phyloP scores from a whole-genome alignment of 1,140 invertebrate genomes.

The Drosophila ficusphila region DNA sequence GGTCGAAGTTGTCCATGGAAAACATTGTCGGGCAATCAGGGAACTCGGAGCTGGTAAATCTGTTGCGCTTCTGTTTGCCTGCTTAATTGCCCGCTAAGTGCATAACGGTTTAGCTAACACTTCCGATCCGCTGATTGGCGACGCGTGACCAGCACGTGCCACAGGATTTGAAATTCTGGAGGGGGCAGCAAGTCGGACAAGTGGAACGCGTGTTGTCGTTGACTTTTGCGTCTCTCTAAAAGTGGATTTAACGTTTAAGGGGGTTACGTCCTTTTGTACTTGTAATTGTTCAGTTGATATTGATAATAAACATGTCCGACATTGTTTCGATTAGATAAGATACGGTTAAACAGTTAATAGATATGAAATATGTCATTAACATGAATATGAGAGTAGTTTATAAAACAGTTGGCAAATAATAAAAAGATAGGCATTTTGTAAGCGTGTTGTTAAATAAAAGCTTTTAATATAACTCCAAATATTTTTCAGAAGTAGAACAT shows the following conservation, averaged over 20 bases:
- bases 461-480: too few relatives aligned
- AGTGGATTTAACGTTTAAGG: conserved; percentile 24
- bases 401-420: background rate
- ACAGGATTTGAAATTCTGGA: conserved; percentile 5
- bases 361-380: conserved; percentile 14
- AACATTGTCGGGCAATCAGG: conserved; percentile 68
- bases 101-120: conserved; percentile 50
- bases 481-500: too few relatives aligned
- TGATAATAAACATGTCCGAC: conserved; percentile 68
- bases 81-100: conserved; percentile 45
- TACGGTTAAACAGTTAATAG: background rate
- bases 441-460: too few relatives aligned
- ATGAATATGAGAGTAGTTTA: conserved; percentile 3
- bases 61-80: conserved; percentile 10
- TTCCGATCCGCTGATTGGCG: conserved; percentile 38
- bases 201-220: conserved; percentile 55
- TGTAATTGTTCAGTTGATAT: conserved; percentile 22
- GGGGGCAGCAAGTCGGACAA: conserved; percentile 28
- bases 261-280: conserved; percentile 5
- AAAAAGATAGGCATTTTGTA: too few relatives aligned
- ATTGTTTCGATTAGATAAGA: conserved; percentile 59
- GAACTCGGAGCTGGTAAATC: background rate
- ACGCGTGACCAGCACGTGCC: conserved; percentile 70
- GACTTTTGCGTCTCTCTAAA: conserved; percentile 49
- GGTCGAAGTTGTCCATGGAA: conserved; percentile 84